Conservation (phyloP, 2,888 invertebrate species). For the Pseudococcus viburni region DNA sequence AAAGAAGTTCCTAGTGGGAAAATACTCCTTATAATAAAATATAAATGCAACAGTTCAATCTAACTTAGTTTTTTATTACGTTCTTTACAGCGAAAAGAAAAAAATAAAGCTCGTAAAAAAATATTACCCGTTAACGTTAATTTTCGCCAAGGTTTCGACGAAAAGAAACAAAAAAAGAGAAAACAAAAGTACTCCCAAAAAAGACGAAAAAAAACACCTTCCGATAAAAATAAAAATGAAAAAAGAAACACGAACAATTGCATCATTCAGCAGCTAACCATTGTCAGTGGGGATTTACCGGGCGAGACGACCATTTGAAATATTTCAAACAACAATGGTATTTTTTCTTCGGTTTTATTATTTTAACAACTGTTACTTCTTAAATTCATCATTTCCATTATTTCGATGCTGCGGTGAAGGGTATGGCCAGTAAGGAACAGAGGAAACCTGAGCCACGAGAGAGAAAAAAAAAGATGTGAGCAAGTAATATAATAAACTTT, state of each 20-base stretch:
- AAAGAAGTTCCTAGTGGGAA: background rate
- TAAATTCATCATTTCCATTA: slow-evolving; percentile 50
- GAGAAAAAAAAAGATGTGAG: slow-evolving; percentile 57
- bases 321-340: slow-evolving; percentile 37
- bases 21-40: slow-evolving; percentile 23
- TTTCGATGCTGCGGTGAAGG: background rate
- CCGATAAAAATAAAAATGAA: background rate
- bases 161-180: slow-evolving; percentile 16
- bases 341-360: slow-evolving; percentile 27
- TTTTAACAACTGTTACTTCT: slow-evolving; percentile 50
- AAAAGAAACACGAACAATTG: slow-evolving; percentile 5
- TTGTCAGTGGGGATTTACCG: slow-evolving; percentile 49
- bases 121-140: slow-evolving; percentile 39
- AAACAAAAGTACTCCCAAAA: background rate
- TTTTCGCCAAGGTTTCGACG: background rate
- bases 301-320: slow-evolving; percentile 19
- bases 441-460: background rate
- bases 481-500: slow-evolving; percentile 61
- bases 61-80: slow-evolving; percentile 21
- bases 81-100: slow-evolving; percentile 5
- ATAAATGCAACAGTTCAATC: slow-evolving; percentile 43
- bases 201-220: background rate
- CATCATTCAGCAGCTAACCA: slow-evolving; percentile 19
- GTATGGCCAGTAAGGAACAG: background rate
- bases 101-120: slow-evolving; percentile 29